Evolutionary conservation across 2,797 vertebrate species (phyloP).

Genomic region (Dendrocincla tyrannina): DNA sequence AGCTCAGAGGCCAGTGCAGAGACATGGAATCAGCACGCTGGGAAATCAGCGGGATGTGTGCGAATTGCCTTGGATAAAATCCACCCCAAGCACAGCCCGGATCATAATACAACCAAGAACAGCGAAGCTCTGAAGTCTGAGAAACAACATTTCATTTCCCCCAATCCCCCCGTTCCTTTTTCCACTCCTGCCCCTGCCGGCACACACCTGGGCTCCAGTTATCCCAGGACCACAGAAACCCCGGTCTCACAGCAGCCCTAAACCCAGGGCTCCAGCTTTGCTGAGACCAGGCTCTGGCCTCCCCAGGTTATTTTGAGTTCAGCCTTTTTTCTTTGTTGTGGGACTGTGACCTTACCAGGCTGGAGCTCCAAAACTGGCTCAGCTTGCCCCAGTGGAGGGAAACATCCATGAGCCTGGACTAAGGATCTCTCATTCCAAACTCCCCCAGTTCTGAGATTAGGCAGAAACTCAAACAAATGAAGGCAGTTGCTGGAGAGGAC

Average conservation of each 20-base stretch:
- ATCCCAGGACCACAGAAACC: neutral
- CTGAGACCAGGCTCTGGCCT: neutral
- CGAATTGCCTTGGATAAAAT: neutral
- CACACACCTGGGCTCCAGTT: conserved; percentile 1
- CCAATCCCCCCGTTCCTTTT: neutral
- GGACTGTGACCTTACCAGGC: neutral
- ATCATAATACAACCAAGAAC: neutral
- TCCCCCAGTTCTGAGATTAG: conserved; percentile 47
- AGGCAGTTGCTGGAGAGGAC: conserved; percentile 70
- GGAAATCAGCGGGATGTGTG: conserved; percentile 36
- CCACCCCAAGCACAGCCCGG: conserved; percentile 13
- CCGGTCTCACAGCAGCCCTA: neutral
- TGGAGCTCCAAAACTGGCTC: neutral
- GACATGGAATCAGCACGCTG: neutral
- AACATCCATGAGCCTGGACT: conserved; percentile 26
- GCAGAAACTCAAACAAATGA: conserved; percentile 75
- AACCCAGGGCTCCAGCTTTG: neutral
- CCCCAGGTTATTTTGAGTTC: neutral
- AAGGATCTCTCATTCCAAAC: conserved; percentile 4
- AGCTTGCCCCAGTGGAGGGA: neutral
- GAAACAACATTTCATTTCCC: conserved; percentile 2
- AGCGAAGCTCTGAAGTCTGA: neutral
- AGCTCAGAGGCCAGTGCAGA: neutral
- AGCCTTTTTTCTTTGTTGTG: neutral
- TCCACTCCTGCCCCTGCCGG: neutral